These are phyloP conservation scores for Hemitrygon akajei DNA, from an alignment of 2,797 vertebrate genomes.

Conservation along the genomic window DNA sequence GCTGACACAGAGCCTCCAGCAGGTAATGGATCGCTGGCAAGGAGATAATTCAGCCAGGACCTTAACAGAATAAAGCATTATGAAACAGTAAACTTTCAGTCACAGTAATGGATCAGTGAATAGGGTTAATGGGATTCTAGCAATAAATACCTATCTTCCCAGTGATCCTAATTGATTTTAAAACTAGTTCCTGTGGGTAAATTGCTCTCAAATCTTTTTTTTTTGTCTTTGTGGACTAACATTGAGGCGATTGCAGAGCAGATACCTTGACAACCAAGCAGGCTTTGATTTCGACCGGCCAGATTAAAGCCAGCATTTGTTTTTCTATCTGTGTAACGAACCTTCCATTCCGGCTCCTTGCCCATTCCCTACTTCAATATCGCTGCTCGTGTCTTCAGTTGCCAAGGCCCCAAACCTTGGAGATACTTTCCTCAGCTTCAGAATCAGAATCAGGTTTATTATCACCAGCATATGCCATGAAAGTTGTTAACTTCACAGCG, in stretches of 20 bases:
- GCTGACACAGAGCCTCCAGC: slow-evolving; percentile 3
- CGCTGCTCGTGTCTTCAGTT: background rate
- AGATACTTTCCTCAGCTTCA: no score
- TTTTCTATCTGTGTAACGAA: background rate
- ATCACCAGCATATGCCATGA: no score
- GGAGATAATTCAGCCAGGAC: background rate
- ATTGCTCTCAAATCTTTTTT: slow-evolving; percentile 7
- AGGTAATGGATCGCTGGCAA: slow-evolving; percentile 11
- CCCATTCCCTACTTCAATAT: background rate
- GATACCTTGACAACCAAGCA: background rate
- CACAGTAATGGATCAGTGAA: background rate
- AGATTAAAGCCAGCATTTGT: background rate
- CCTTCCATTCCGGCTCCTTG: background rate
- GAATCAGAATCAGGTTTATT: no score
- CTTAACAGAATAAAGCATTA: slow-evolving; percentile 14
- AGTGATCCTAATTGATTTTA: slow-evolving; percentile 23
- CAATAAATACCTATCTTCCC: slow-evolving; percentile 17
- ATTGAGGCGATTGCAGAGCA: background rate
- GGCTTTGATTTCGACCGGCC: background rate
- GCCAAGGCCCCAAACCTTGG: background rate
- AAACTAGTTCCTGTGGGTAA: slow-evolving; percentile 14
- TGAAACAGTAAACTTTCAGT: slow-evolving; percentile 17
- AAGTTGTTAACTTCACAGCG: no score
- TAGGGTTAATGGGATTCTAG: background rate
- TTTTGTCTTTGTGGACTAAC: background rate